Evolutionary conservation across 2,888 invertebrate species (phyloP).

Genomic region (Fragum sueziense): DNA sequence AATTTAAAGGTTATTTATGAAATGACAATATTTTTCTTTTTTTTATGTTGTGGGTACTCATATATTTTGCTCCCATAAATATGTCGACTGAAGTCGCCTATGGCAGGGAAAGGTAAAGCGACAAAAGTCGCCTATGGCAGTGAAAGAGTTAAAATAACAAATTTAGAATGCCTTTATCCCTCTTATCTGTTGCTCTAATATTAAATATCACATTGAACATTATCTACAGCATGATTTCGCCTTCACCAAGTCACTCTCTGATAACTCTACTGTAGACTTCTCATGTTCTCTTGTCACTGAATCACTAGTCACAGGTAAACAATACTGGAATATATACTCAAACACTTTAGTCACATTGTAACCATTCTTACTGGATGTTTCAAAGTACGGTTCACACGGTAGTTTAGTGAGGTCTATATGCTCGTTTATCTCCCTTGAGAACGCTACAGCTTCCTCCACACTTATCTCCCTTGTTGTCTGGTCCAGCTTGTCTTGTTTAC

Average conservation of each 20-base stretch:
- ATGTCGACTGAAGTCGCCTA: no score
- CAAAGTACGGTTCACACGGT: constrained; percentile 77
- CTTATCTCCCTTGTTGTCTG: constrained; percentile 67
- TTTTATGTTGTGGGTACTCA: no score
- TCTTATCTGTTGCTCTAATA: no score
- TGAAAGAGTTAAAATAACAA: no score
- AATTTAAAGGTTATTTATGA: no score
- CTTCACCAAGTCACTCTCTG: not conserved
- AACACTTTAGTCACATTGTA: constrained; percentile 77
- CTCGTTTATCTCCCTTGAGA: constrained; percentile 72
- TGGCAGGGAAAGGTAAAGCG: no score
- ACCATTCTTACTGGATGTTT: constrained; percentile 79
- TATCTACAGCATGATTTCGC: constrained; percentile 27
- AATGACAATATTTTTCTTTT: no score
- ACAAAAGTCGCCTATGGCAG: no score
- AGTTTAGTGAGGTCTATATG: constrained; percentile 66
- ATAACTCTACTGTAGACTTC: constrained; percentile 34
- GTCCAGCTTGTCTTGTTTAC: constrained; percentile 74
- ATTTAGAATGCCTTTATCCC: no score
- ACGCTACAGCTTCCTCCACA: constrained; percentile 71
- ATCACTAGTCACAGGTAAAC: constrained; percentile 65
- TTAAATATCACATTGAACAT: no score
- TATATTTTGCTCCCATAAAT: no score
- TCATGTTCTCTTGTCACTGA: constrained; percentile 31
- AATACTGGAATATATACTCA: constrained; percentile 78